phyloP scores from a whole-genome alignment of 2,888 invertebrate species.

The Lepidonotus clava region DNA sequence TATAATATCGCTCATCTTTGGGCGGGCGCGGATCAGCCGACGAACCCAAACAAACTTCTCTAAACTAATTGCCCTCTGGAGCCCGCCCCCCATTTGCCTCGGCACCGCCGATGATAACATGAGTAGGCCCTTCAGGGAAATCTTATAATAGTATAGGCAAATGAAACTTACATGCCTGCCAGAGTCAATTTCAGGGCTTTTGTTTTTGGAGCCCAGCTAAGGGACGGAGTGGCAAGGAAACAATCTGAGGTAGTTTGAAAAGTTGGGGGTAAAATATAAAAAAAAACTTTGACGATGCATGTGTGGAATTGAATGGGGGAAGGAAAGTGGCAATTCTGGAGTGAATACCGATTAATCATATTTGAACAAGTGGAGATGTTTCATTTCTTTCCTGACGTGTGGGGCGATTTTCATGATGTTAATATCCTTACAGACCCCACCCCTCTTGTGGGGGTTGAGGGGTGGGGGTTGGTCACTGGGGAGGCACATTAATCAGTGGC shows the following conservation, averaged over 20 bases:
- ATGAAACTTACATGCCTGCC: conserved; percentile 54
- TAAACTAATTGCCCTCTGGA: conserved; percentile 43
- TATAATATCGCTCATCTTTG: conserved; percentile 43
- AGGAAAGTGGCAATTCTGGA: background rate
- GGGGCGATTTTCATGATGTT: conserved; percentile 52
- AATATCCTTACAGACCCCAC: conserved; percentile 17
- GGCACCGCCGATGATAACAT: conserved; percentile 33
- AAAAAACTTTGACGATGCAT: background rate
- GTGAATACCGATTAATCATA: conserved; percentile 17
- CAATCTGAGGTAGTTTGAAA: background rate
- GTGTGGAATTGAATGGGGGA: background rate
- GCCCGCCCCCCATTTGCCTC: background rate
- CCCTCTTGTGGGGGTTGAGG: conserved; percentile 15
- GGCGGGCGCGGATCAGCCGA: conserved; percentile 20
- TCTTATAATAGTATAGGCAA: conserved; percentile 54
- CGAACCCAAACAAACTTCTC: conserved; percentile 52
- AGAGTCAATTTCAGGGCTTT: conserved; percentile 47
- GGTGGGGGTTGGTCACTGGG: background rate
- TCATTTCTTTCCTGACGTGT: conserved; percentile 49
- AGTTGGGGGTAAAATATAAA: background rate
- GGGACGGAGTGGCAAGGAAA: background rate
- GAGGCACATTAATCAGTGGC: conserved; percentile 34
- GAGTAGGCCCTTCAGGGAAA: conserved; percentile 41
- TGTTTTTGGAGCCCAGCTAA: conserved; percentile 38
- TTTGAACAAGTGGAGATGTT: conserved; percentile 47